Conservation (phyloP, 1,140 invertebrate genomes). For the Galendromus occidentalis region DNA sequence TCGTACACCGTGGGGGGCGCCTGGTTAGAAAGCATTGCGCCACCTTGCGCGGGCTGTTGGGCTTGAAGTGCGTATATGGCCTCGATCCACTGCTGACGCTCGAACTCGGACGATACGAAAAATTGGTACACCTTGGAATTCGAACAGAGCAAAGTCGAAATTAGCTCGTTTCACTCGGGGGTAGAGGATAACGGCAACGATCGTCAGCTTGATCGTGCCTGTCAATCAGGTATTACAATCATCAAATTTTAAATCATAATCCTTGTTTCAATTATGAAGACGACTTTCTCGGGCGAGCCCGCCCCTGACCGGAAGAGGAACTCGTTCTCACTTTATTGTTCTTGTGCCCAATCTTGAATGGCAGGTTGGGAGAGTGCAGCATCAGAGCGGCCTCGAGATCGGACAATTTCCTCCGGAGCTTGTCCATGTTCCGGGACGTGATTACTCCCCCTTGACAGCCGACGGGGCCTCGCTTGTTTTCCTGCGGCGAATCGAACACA, state of each 20-base stretch:
- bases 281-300: too few species aligned
- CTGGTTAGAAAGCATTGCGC: background rate
- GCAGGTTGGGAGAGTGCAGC: constrained; percentile 64
- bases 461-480: constrained; percentile 5
- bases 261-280: too few species aligned
- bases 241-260: too few species aligned
- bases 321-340: constrained; percentile 38
- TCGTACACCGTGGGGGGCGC: background rate
- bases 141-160: too few species aligned
- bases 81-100: constrained; percentile 77
- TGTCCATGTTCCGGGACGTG: constrained; percentile 43
- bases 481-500: background rate
- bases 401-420: constrained; percentile 63
- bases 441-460: constrained; percentile 6
- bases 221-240: too few species aligned
- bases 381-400: constrained; percentile 73
- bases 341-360: constrained; percentile 50
- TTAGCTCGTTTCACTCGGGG: too few species aligned
- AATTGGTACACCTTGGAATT: constrained; percentile 33
- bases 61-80: constrained; percentile 56
- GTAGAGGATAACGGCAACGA: too few species aligned
- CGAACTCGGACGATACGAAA: constrained; percentile 78
- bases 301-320: too few species aligned
- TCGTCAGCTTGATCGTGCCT: too few species aligned
- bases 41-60: background rate